Conservation (phyloP, 2,888 invertebrate species). For the Lithophane leautieri region DNA sequence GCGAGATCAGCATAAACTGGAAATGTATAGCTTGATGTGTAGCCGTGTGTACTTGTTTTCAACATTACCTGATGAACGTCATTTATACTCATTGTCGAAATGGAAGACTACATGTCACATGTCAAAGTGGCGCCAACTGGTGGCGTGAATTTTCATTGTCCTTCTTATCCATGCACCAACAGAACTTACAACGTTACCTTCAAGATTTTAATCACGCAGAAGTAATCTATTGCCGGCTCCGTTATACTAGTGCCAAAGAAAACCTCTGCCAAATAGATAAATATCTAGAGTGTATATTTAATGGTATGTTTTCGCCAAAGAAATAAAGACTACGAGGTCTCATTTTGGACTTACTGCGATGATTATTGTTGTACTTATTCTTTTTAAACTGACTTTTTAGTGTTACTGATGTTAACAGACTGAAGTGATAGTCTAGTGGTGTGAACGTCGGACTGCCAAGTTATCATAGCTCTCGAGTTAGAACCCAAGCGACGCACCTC, state of each 20-base stretch:
- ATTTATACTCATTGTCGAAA: too few species aligned
- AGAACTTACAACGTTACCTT: conserved; percentile 6
- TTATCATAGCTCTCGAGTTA: too few species aligned
- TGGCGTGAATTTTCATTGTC: too few species aligned
- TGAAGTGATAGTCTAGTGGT: background rate
- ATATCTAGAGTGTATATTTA: conserved; percentile 53
- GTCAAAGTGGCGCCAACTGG: too few species aligned
- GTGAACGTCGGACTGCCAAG: too few species aligned
- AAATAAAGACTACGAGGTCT: conserved; percentile 23
- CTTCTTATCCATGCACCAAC: background rate
- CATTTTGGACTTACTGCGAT: conserved; percentile 29
- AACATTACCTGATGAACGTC: too few species aligned
- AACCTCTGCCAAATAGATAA: conserved; percentile 50
- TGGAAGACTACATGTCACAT: too few species aligned
- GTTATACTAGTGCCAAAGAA: conserved; percentile 42
- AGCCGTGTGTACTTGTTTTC: too few species aligned
- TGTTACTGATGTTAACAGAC: background rate
- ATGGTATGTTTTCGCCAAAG: conserved; percentile 47
- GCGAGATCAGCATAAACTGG: too few species aligned
- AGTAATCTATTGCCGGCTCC: conserved; percentile 11
- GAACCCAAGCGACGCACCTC: too few species aligned
- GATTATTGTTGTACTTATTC: conserved; percentile 35
- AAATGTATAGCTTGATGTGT: too few species aligned
- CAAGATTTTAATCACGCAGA: conserved; percentile 32
- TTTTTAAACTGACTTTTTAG: conserved; percentile 11